Conservation (phyloP, 2,888 invertebrate species). For the Amiota communis region DNA sequence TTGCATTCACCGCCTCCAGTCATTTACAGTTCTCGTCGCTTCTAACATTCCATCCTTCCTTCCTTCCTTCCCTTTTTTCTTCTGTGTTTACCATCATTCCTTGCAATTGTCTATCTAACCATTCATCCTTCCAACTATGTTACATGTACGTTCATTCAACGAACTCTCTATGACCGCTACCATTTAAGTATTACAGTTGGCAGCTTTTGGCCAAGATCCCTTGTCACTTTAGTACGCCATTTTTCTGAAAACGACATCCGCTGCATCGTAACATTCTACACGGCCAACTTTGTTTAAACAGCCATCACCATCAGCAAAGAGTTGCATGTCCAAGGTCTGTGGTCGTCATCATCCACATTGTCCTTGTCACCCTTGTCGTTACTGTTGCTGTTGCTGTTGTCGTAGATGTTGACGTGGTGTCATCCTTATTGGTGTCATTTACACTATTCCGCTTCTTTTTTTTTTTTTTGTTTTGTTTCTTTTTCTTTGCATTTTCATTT, state of each 20-base stretch:
- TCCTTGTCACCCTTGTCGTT: background rate
- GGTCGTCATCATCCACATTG: no score
- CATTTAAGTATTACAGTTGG: conserved; percentile 25
- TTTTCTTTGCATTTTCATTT: background rate
- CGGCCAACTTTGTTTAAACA: conserved; percentile 12
- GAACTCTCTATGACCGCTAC: background rate
- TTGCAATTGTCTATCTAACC: no score
- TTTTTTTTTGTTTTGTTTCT: background rate
- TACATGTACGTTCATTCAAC: background rate
- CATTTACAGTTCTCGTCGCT: background rate
- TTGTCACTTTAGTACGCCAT: conserved; percentile 15
- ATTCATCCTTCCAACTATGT: no score
- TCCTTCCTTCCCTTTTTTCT: no score
- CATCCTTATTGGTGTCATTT: background rate
- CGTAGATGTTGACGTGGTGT: background rate
- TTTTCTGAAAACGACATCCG: conserved; percentile 12
- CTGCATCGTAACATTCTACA: background rate
- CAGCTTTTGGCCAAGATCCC: conserved; percentile 23
- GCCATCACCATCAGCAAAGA: conserved; percentile 42
- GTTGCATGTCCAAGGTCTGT: no score
- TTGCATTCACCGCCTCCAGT: background rate
- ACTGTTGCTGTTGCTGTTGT: conserved; percentile 1
- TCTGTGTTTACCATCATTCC: no score
- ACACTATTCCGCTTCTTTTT: background rate
- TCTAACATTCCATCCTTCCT: no score